Percentiles rank a stretch among this genome's conserved stretches.
Evolutionary conservation across 2,797 vertebrate genomes (phyloP).

Genomic region (Micropoecilia bifurca): DNA sequence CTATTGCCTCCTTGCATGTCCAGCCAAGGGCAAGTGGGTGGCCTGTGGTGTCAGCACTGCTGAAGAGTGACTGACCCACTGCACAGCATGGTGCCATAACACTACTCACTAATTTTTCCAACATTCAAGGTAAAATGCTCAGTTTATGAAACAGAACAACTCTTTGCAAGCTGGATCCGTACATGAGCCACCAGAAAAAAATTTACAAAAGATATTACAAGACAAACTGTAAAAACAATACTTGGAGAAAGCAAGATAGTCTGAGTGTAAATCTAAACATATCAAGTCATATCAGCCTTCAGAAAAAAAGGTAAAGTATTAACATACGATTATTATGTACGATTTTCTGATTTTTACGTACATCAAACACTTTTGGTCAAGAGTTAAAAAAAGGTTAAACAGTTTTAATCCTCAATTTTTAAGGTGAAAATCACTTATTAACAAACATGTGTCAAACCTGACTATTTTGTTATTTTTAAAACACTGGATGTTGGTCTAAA

Average conservation of each 20-base stretch:
- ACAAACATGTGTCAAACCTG: neutral
- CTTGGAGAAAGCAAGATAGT: neutral
- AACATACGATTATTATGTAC: neutral
- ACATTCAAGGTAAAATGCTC: neutral
- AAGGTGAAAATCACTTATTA: neutral
- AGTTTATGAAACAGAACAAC: neutral
- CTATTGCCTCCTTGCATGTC: neutral
- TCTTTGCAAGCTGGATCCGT: neutral
- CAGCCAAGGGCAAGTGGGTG: neutral
- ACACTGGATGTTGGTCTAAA: conserved; percentile 17
- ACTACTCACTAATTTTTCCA: neutral
- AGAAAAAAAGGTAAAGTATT: neutral
- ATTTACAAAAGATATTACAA: neutral
- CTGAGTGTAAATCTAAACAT: neutral
- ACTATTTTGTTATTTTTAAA: neutral
- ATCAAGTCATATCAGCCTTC: neutral
- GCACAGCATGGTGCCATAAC: neutral
- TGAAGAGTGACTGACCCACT: neutral
- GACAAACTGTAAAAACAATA: neutral
- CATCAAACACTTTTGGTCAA: neutral
- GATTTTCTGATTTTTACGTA: neutral
- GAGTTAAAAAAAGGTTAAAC: neutral
- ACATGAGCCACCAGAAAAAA: neutral
- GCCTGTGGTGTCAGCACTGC: neutral
- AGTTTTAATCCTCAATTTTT: neutral